Evolutionary conservation across 2,797 vertebrate genomes (phyloP).

Genomic region (Chiroxiphia lanceolata): DNA sequence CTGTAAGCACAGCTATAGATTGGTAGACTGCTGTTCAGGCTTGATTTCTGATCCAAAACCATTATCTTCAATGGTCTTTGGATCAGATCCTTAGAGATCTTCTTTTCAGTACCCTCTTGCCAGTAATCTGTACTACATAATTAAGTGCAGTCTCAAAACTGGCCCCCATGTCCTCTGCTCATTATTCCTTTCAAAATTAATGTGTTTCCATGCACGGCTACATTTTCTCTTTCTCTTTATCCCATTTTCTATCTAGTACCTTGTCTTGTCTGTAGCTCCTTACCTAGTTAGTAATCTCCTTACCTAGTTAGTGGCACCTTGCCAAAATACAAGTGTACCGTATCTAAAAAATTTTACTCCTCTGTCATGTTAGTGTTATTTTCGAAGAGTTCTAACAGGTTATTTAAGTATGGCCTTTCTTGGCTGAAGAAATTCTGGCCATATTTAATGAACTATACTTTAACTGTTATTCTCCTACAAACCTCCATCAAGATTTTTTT

Average conservation of each 20-base stretch:
- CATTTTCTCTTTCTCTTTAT: neutral
- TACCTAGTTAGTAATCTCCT: no score
- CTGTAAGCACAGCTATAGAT: neutral
- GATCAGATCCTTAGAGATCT: neutral
- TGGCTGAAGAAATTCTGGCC: neutral
- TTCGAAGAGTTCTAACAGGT: conserved; percentile 8
- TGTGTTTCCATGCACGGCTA: neutral
- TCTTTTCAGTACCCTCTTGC: neutral
- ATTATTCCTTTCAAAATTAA: neutral
- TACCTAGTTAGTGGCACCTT: neutral
- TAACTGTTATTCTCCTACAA: neutral
- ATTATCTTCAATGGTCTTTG: neutral
- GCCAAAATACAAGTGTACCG: neutral
- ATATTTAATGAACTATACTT: neutral
- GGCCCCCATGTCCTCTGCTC: neutral
- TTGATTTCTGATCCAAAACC: neutral
- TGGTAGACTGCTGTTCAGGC: neutral
- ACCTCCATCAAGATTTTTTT: neutral
- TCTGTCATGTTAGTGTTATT: neutral
- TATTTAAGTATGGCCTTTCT: neutral
- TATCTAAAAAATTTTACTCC: neutral
- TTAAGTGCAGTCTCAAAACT: neutral
- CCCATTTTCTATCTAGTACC: neutral
- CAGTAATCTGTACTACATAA: neutral
- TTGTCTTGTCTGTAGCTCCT: neutral